Percentiles rank a stretch among this genome's conserved stretches.
Conservation (phyloP, 2,113 vertebrate genomes). For the Tenrec ecaudatus region DNA sequence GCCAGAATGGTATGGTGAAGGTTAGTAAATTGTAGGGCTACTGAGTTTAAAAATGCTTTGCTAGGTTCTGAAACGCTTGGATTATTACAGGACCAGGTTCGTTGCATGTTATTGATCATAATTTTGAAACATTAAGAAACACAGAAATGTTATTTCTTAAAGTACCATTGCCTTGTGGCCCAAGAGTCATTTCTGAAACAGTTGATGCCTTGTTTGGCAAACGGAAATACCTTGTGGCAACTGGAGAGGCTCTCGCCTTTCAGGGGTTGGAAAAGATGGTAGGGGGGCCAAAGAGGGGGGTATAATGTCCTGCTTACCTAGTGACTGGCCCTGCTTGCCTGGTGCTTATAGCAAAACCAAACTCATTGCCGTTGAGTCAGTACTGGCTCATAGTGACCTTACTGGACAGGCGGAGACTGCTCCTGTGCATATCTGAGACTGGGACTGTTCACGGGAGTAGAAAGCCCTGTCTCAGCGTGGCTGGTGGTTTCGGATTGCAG, state of each 20-base stretch:
- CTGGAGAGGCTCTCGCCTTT: background rate
- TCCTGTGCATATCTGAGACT: too few species aligned
- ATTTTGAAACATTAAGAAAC: slow-evolving; percentile 9
- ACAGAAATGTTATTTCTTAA: background rate
- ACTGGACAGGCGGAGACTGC: too few species aligned
- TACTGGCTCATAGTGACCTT: too few species aligned
- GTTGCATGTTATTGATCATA: background rate
- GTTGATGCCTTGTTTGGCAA: background rate
- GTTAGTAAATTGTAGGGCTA: slow-evolving; percentile 18
- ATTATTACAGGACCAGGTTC: slow-evolving; percentile 47
- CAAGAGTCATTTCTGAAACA: background rate
- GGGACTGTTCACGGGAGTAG: too few species aligned
- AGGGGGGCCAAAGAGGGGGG: background rate
- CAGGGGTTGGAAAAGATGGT: background rate
- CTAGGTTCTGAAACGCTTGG: slow-evolving; percentile 52
- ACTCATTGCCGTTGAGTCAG: too few species aligned
- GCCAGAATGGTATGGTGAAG: slow-evolving; percentile 5
- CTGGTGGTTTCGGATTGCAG: too few species aligned
- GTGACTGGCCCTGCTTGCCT: background rate
- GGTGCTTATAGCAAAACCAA: background rate
- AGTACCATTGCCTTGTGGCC: background rate
- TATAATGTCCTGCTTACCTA: background rate
- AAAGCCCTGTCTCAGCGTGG: too few species aligned
- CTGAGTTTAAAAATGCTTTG: slow-evolving; percentile 55
- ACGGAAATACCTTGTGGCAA: background rate